These are phyloP conservation scores for Aphidius gifuensis DNA, from an alignment of 1,140 invertebrate genomes.

Conservation along the genomic window DNA sequence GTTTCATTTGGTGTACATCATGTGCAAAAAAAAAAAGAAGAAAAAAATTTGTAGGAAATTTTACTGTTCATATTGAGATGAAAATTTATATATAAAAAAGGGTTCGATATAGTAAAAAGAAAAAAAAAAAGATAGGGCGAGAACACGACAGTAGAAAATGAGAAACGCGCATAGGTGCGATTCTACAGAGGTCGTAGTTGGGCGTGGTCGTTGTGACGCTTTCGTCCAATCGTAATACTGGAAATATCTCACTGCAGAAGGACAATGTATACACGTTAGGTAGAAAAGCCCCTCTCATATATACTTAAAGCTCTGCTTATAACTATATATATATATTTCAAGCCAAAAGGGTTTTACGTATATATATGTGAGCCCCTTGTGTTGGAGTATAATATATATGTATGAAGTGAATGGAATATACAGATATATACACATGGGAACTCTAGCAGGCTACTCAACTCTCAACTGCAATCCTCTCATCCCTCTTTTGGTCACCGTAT, in stretches of 20 bases:
- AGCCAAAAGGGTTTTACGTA: too few species aligned
- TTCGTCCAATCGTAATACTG: slow-evolving; percentile 49
- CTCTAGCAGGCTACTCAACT: too few species aligned
- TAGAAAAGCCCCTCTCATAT: background rate
- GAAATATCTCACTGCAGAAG: slow-evolving; percentile 44
- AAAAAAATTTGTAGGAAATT: too few species aligned
- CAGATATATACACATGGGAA: too few species aligned
- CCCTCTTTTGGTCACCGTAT: slow-evolving; percentile 18
- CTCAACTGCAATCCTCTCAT: background rate
- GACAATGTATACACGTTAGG: slow-evolving; percentile 44
- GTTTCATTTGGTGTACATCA: too few species aligned
- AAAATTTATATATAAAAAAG: background rate
- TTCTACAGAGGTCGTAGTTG: slow-evolving; percentile 45
- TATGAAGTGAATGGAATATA: too few species aligned
- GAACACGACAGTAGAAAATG: slow-evolving; percentile 17
- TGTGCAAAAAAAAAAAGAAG: too few species aligned
- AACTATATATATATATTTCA: too few species aligned
- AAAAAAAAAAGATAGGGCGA: slow-evolving; percentile 12
- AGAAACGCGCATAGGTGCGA: slow-evolving; percentile 39
- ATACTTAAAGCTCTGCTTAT: too few species aligned
- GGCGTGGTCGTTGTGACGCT: slow-evolving; percentile 52
- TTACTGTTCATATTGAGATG: too few species aligned
- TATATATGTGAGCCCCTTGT: too few species aligned
- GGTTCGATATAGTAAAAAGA: slow-evolving; percentile 17
- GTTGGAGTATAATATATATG: too few species aligned